Percentiles rank a stretch among this genome's conserved stretches.
These are phyloP conservation scores for Pristionchus entomophagus DNA, from an alignment of 2,888 invertebrate genomes.

Conservation along the genomic window DNA sequence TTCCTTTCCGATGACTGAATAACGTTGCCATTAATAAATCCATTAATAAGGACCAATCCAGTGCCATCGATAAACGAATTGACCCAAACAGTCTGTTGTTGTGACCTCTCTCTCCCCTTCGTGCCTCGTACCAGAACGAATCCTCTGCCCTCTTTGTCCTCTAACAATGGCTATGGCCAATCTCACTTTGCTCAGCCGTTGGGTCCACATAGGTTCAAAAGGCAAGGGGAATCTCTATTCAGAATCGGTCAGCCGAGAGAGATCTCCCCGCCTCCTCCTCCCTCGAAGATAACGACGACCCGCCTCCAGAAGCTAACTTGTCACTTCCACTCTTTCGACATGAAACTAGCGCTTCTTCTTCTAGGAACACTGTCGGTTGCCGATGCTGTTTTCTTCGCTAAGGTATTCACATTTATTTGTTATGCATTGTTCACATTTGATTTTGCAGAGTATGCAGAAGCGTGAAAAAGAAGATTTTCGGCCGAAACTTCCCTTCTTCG, in stretches of 20 bases:
- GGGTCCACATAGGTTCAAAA: constrained; percentile 20
- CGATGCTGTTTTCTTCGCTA: neutral
- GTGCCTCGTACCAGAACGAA: constrained; percentile 34
- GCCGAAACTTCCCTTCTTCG: constrained; percentile 11
- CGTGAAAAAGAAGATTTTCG: constrained; percentile 12
- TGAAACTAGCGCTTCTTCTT: neutral
- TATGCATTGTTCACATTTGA: neutral
- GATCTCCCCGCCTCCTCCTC: neutral
- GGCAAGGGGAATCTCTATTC: constrained; percentile 2
- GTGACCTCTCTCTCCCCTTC: constrained; percentile 10
- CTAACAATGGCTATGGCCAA: neutral
- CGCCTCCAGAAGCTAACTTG: neutral
- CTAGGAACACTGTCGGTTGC: neutral
- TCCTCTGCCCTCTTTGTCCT: constrained; percentile 30
- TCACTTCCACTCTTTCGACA: neutral
- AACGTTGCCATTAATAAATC: neutral
- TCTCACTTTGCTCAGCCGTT: constrained; percentile 38
- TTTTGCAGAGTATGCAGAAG: constrained; percentile 19
- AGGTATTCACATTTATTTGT: neutral
- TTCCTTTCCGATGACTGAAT: neutral
- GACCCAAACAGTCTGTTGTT: constrained; percentile 8
- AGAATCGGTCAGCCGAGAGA: constrained; percentile 6
- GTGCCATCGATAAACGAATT: neutral
- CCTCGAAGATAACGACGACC: neutral
- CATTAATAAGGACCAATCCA: neutral